These are phyloP conservation scores for Cyrtonyx montezumae DNA, from an alignment of 2,113 vertebrate species.

Conservation along the genomic window DNA sequence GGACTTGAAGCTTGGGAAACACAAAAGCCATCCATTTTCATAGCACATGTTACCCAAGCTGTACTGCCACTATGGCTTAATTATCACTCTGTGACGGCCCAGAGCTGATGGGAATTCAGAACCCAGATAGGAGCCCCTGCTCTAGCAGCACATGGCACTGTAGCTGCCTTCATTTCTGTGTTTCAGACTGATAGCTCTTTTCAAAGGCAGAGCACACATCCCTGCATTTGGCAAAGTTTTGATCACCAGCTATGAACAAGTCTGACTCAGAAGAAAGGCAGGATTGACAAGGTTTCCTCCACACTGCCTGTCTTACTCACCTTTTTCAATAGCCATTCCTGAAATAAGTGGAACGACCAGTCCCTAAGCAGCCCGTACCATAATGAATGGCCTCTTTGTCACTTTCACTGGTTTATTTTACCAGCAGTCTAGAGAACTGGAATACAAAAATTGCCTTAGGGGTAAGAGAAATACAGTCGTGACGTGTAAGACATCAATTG, in stretches of 20 bases:
- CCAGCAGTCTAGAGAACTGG: background rate
- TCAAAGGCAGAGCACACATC: background rate
- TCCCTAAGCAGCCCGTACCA: background rate
- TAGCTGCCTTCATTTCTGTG: background rate
- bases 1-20: background rate
- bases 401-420: background rate
- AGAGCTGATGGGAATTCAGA: rapidly evolving
- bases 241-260: background rate
- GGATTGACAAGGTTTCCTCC: background rate
- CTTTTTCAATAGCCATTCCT: background rate
- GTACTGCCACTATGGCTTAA: background rate
- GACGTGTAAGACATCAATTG: background rate
- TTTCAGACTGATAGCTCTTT: background rate
- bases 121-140: background rate
- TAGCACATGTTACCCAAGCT: background rate
- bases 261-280: background rate
- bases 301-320: background rate
- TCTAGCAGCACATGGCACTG: rapidly evolving
- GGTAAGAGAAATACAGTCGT: background rate
- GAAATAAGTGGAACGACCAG: background rate
- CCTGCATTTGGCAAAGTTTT: background rate
- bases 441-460: background rate
- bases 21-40: background rate
- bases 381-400: background rate
- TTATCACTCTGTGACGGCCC: background rate